These are phyloP conservation scores for Drosophila gaucha DNA, from an alignment of 2,888 invertebrate species.

Conservation along the genomic window DNA sequence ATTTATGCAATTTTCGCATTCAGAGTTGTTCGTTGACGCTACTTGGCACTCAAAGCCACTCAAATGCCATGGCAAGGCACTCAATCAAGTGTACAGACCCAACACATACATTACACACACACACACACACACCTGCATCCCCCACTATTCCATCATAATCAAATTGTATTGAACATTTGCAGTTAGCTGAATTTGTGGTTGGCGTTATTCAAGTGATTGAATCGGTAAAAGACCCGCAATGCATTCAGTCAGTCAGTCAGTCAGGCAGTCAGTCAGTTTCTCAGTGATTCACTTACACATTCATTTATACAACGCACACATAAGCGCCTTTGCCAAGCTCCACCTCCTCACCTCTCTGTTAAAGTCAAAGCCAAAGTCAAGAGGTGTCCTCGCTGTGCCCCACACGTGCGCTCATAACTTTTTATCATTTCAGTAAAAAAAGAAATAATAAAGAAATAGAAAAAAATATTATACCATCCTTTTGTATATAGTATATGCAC, in stretches of 20 bases:
- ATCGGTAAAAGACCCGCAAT: constrained; percentile 62
- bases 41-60: constrained; percentile 75
- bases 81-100: constrained; percentile 71
- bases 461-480: constrained; percentile 21
- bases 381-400: constrained; percentile 36
- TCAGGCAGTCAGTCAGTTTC: constrained; percentile 29
- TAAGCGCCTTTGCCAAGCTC: constrained; percentile 21
- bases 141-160: constrained; percentile 64
- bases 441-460: constrained; percentile 4
- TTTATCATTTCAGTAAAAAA: constrained; percentile 55
- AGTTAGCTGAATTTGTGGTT: constrained; percentile 74
- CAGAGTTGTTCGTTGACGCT: constrained; percentile 60
- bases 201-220: constrained; percentile 76
- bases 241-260: constrained; percentile 49
- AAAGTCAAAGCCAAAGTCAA: constrained; percentile 54
- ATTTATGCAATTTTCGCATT: constrained; percentile 74
- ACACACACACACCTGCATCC: constrained; percentile 9
- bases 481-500: constrained; percentile 15
- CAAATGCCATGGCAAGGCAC: constrained; percentile 77
- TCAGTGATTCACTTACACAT: constrained; percentile 59
- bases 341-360: constrained; percentile 10
- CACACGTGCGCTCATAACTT: constrained; percentile 61
- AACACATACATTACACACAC: constrained; percentile 3
- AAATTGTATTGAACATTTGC: constrained; percentile 81
- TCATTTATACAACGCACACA: constrained; percentile 52